phyloP scores from a whole-genome alignment of 2,888 invertebrate genomes.

The Aporophyla lueneburgensis region DNA sequence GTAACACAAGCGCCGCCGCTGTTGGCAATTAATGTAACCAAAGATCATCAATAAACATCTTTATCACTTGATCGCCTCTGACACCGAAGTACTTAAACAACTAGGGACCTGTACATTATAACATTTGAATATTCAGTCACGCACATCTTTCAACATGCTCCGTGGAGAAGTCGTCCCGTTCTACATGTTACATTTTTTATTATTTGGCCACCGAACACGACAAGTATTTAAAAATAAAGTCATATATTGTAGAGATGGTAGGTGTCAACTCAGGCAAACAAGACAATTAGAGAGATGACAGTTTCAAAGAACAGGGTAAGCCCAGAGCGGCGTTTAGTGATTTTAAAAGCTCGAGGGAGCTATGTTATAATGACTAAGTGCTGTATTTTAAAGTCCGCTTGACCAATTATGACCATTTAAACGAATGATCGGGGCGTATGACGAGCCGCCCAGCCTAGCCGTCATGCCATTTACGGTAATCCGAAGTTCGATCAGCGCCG shows the following conservation, averaged over 20 bases:
- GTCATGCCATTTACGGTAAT: conserved; percentile 87
- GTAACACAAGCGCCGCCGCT: conserved; percentile 87
- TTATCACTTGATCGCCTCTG: conserved; percentile 89
- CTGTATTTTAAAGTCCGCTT: conserved; percentile 80
- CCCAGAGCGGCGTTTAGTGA: conserved; percentile 60
- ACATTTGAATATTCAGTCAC: conserved; percentile 87
- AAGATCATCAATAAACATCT: conserved; percentile 90
- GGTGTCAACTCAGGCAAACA: conserved; percentile 64
- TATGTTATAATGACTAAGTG: conserved; percentile 82
- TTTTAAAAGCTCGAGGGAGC: conserved; percentile 69
- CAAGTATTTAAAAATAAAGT: conserved; percentile 65
- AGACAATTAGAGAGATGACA: conserved; percentile 63
- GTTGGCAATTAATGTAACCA: conserved; percentile 89
- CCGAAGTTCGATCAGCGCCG: conserved; percentile 83
- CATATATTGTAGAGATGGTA: conserved; percentile 66
- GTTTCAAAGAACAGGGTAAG: conserved; percentile 55
- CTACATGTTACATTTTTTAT: conserved; percentile 69
- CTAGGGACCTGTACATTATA: conserved; percentile 82
- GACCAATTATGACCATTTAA: conserved; percentile 89
- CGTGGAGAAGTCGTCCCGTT: conserved; percentile 59
- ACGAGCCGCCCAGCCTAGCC: conserved; percentile 78
- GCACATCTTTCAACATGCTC: conserved; percentile 82
- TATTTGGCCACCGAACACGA: conserved; percentile 72
- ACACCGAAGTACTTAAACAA: conserved; percentile 84
- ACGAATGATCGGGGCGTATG: conserved; percentile 82